Base-by-base conservation (phyloP, 2,113 vertebrate species). In the Pagrus major region DNA sequence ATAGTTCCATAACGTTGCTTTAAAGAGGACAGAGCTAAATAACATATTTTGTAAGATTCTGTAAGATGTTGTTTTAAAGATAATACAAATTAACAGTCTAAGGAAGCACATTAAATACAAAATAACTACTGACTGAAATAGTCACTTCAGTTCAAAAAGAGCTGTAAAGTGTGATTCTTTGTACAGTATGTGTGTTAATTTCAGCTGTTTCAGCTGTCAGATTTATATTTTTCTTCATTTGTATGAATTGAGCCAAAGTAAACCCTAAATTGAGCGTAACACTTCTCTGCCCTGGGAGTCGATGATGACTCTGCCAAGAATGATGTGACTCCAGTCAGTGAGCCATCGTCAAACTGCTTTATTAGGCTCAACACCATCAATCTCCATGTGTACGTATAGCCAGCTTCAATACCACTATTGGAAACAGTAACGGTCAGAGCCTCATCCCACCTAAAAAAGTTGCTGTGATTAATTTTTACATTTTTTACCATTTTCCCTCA, bases 271-370 rank as follows among this genome's bases (percentile, higher is more conserved):
- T 72, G 67, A 76, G 70, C 74, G 35, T 51, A 79, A 71, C 23
- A 20, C 33, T 35, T 33, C 35, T 51, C 59, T 39, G 64, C 56
- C 58, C 10, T 31, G 65, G 68, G 64, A 84, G 49, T 46, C 10
- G 5, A 27, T 12, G 23, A 41, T 31, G 81, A 65, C 41, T 70
- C 31, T 51, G 52, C 56, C 56, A 76, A 70, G 55, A 77, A 73
- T n/a, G 21, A 46, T 31, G 44, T 46, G 39, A 66, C 80, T 72
- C 72, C 37, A 73, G 68, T 79, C 63, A 25, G 59, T 47, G 59
- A 80, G 46, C 58, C 80, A 88, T 88, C 14, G 84, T 76, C 80
- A 86, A 81, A 78, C 71, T 78, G 75, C 76, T 89, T 91, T 86
- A 71, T 85, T 89, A 71, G 68, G 76, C 81, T 80, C 61, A 25